Percentiles rank a stretch among this genome's conserved stretches.
These are phyloP conservation scores for Jacana jacana DNA, from an alignment of 2,113 vertebrate genomes.

Conservation along the genomic window DNA sequence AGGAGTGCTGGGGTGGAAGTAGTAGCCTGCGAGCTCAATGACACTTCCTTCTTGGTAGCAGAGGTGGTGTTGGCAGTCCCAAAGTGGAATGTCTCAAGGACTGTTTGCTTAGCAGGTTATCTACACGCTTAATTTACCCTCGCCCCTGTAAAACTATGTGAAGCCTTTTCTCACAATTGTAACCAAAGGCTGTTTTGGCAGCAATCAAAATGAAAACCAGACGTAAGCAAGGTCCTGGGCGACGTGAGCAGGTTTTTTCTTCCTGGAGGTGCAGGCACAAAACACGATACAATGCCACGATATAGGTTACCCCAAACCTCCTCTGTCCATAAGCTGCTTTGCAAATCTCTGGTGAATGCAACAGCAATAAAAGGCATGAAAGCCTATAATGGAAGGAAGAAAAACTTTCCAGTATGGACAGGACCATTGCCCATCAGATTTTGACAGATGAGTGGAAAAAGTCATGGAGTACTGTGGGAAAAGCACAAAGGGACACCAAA, in stretches of 20 bases:
- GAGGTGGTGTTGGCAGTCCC: neutral
- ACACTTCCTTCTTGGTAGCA: neutral
- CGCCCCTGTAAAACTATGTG: neutral
- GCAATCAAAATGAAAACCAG: neutral
- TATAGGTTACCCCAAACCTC: neutral
- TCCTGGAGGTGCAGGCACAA: neutral
- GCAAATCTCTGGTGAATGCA: neutral
- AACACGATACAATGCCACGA: accelerated
- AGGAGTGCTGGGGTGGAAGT: neutral
- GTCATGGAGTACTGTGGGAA: neutral
- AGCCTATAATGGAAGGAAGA: neutral
- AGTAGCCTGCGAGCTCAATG: neutral
- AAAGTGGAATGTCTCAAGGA: neutral
- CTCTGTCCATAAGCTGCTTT: neutral
- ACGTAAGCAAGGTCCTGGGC: neutral
- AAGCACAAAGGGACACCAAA: neutral
- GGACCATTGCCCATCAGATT: neutral
- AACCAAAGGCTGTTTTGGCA: neutral
- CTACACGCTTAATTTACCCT: neutral
- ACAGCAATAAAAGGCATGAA: neutral
- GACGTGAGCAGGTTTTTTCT: neutral
- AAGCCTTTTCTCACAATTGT: neutral
- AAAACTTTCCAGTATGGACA: neutral
- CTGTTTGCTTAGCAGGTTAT: neutral
- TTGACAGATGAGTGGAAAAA: neutral